Percentiles rank a stretch among this genome's conserved stretches.
Evolutionary conservation across 2,797 vertebrate genomes (phyloP).

Genomic region (Rhinella marina): DNA sequence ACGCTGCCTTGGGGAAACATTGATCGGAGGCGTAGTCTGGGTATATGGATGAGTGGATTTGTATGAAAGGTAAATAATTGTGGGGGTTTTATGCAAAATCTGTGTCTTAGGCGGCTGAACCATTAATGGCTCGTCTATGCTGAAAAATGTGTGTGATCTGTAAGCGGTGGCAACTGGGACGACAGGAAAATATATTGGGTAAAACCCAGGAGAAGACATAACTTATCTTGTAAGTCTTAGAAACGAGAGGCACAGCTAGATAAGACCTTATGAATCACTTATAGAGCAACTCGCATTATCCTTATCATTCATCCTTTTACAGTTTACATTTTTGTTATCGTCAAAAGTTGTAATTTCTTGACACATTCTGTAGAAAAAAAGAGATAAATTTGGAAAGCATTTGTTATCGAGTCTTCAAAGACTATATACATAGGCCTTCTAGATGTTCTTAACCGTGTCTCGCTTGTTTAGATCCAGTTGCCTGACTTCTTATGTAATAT

Average conservation of each 20-base stretch:
- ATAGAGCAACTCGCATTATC: background rate
- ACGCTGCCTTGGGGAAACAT: slow-evolving; percentile 38
- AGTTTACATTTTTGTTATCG: background rate
- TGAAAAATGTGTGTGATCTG: background rate
- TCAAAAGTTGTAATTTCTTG: background rate
- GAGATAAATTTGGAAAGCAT: background rate
- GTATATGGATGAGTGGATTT: slow-evolving; percentile 19
- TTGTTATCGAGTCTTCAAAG: background rate
- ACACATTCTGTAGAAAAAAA: background rate
- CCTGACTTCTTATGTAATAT: no score
- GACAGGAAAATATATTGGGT: background rate
- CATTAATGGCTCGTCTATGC: background rate
- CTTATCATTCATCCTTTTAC: background rate
- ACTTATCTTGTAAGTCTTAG: background rate
- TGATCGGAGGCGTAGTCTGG: slow-evolving; percentile 26
- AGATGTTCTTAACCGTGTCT: no score
- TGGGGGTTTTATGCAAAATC: background rate
- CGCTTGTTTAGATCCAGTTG: no score
- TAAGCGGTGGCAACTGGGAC: background rate
- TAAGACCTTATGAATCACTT: background rate
- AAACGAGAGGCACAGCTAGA: background rate
- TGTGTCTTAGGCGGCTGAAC: background rate
- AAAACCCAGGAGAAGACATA: background rate
- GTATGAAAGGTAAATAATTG: slow-evolving; percentile 10
- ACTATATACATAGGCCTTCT: no score